Base-by-base conservation (phyloP, 2,888 invertebrate genomes). In the Mythimna albipuncta region DNA sequence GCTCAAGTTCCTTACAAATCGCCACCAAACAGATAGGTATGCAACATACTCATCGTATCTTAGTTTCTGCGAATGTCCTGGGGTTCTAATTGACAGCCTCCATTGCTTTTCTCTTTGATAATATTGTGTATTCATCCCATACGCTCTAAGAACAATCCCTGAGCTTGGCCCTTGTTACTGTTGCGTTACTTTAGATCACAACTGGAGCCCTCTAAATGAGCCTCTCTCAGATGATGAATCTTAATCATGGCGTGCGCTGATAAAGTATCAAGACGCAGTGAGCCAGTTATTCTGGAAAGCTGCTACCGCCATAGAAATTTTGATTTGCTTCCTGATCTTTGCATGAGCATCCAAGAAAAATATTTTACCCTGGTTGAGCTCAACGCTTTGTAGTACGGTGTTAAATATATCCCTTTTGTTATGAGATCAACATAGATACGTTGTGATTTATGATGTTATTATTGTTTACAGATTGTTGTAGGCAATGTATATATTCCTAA, bases 181-280 rank as follows among this genome's bases (percentile, higher is more conserved):
- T 19, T 52, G 44, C 44, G 44, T 47, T 16, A 41, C 2, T 41
- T 10, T 10, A 7, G 38, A 38, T 41, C 41, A 41, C 2, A 10
- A 41, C 10, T 41, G 10, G 41, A 47, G 44, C 44, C 2, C 9
- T n/a, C 19, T 9, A n/a, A 52, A 9, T 9, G n/a, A 52, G 2
- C 7, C 7, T 38, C 38, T 38, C 38, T 38, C 38, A 38, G 38
- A 7, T 38, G 38, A 16, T 19, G 50, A 19, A 50, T 50, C 50
- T 50, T 50, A 50, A 50, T 6, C 47, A 63, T 50, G 9, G 63
- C 54, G 47, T 69, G 76, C 7, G 72, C 64, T 26, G 66, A 66
- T 52, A 66, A 64, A 13, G 61, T 72, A 62, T 58, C 66, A 19
- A 72, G 65, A 67, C 44, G 66, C 21, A 75, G 32, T 16, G 68